Conservation (phyloP, 2,888 invertebrate species). For the Ectropis crepuscularia region DNA sequence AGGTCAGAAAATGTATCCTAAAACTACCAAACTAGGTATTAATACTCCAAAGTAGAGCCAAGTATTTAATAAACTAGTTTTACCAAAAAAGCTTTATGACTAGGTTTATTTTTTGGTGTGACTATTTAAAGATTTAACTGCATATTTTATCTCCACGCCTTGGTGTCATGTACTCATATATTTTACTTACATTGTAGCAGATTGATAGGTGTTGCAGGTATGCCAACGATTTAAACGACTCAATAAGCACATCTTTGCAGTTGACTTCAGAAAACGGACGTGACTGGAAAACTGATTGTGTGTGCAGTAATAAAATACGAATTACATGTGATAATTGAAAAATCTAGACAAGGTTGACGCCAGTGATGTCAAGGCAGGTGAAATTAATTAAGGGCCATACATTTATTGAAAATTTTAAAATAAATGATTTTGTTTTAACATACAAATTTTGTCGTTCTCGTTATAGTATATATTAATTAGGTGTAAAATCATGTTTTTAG, state of each 20-base stretch:
- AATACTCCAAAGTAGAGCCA: conserved; percentile 1
- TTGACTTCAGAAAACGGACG: neutral
- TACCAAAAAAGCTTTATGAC: conserved; percentile 20
- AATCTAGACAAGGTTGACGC: too few species aligned
- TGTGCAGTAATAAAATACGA: neutral
- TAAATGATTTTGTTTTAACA: too few species aligned
- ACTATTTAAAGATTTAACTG: conserved; percentile 16
- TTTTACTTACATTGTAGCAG: conserved; percentile 6
- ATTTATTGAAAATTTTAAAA: too few species aligned
- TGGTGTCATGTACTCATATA: neutral
- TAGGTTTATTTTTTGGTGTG: conserved; percentile 13
- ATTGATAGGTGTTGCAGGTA: conserved; percentile 8
- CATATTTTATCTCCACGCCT: conserved; percentile 11
- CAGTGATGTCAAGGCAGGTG: too few species aligned
- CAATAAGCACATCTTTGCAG: neutral
- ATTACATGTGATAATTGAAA: neutral
- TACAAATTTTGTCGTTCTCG: too few species aligned
- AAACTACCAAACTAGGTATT: too few species aligned
- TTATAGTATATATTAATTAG: too few species aligned
- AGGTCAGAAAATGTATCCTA: too few species aligned
- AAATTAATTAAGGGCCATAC: too few species aligned
- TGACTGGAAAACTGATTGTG: neutral
- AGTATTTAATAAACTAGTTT: conserved; percentile 14
- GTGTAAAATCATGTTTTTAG: too few species aligned
- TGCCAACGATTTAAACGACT: neutral